Evolutionary conservation across 2,888 invertebrate species (phyloP).

Genomic region (Zygothrica quintamaculata): DNA sequence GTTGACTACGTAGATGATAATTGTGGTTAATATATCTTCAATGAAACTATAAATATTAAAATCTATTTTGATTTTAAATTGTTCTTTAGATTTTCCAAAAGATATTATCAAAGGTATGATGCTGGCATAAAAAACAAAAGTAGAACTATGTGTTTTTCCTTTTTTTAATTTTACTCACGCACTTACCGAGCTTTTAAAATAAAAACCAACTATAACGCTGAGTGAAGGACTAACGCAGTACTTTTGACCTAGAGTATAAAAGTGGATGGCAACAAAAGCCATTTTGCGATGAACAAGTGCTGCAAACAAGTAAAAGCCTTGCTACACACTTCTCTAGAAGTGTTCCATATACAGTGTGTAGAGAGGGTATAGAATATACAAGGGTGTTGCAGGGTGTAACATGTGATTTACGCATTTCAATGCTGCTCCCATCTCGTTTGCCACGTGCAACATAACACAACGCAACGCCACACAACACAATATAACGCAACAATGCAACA

Average conservation of each 20-base stretch:
- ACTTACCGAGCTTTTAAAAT: neutral
- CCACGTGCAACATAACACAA: constrained; percentile 26
- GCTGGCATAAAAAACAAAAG: no score
- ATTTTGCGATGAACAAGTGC: constrained; percentile 32
- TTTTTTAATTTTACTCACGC: no score
- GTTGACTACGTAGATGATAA: no score
- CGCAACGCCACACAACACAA: neutral
- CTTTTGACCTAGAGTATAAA: neutral
- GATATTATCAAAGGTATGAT: no score
- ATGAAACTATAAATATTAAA: no score
- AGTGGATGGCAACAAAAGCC: constrained; percentile 1
- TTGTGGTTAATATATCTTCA: no score
- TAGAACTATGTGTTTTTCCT: no score
- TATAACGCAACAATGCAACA: constrained; percentile 13
- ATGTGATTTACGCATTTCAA: constrained; percentile 50
- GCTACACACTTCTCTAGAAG: constrained; percentile 9
- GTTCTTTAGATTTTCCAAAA: neutral
- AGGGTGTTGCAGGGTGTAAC: constrained; percentile 15
- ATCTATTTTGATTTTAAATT: no score
- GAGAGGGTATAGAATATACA: neutral
- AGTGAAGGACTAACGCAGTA: neutral
- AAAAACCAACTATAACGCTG: no score
- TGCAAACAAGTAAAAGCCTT: constrained; percentile 36
- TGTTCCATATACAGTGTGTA: neutral
- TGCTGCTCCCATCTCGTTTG: constrained; percentile 49